Conservation (phyloP, 2,113 vertebrate genomes). For the Mus musculus region DNA sequence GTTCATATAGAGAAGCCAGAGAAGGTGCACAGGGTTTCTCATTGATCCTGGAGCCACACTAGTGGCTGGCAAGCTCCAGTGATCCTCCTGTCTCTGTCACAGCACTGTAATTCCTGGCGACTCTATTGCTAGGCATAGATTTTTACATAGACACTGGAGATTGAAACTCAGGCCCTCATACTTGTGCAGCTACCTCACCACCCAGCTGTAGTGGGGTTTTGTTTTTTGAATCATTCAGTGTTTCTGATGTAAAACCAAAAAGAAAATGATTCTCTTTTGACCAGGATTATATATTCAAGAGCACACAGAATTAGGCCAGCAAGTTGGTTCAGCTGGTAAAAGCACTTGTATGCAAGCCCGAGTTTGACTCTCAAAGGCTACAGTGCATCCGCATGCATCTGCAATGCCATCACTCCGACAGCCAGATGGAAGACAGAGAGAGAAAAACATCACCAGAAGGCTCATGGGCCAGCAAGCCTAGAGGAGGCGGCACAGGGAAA, state of each 20-base stretch:
- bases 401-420: background rate
- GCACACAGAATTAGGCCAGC: background rate
- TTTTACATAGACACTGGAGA: background rate
- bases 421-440: background rate
- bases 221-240: background rate
- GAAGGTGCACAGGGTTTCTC: background rate
- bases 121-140: background rate
- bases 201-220: background rate
- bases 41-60: background rate
- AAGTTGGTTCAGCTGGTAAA: background rate
- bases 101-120: background rate
- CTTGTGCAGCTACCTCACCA: background rate
- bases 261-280: conserved; percentile 37
- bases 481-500: background rate
- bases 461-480: background rate
- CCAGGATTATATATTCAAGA: conserved; percentile 38
- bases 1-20: background rate
- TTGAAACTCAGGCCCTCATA: too few species aligned
- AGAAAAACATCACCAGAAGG: background rate
- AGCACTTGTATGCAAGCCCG: background rate
- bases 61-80: background rate
- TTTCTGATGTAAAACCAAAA: conserved; percentile 46
- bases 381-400: background rate
- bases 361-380: background rate
- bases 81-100: background rate